Conservation (phyloP, 1,140 invertebrate species). For the Tenebrio molitor region DNA sequence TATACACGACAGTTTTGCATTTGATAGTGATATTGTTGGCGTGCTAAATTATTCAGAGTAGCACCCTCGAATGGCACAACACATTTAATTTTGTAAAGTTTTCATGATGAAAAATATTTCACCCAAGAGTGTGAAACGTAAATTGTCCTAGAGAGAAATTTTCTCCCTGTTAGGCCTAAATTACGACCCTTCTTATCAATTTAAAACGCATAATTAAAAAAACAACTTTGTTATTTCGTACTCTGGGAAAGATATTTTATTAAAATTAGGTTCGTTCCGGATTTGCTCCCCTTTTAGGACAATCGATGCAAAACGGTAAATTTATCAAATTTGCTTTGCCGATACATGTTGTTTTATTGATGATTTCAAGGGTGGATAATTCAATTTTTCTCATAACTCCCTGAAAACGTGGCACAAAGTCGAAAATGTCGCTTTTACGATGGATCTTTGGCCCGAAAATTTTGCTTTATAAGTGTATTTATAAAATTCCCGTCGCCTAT, state of each 20-base stretch:
- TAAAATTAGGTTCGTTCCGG: neutral
- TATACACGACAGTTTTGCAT: constrained; percentile 45
- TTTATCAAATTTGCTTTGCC: constrained; percentile 30
- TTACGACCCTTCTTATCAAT: constrained; percentile 33
- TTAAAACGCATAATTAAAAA: constrained; percentile 20
- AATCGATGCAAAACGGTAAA: constrained; percentile 24
- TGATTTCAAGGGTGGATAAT: constrained; percentile 29
- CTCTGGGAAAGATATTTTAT: constrained; percentile 7
- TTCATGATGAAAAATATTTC: constrained; percentile 31
- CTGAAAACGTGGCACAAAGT: constrained; percentile 8
- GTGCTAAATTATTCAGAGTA: constrained; percentile 39
- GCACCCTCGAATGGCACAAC: constrained; percentile 28
- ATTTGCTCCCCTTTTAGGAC: constrained; percentile 1
- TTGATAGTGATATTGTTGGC: constrained; percentile 37
- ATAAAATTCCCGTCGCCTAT: constrained; percentile 36
- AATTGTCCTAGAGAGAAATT: constrained; percentile 34
- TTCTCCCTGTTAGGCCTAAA: constrained; percentile 15
- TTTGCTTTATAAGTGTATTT: constrained; percentile 37
- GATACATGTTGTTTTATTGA: constrained; percentile 39
- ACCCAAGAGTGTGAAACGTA: constrained; percentile 27
- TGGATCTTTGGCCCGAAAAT: constrained; percentile 28
- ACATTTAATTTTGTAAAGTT: constrained; percentile 39
- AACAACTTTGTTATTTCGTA: constrained; percentile 1
- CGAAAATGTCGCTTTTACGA: constrained; percentile 30
- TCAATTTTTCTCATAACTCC: constrained; percentile 4